Percentiles rank a stretch among this genome's conserved stretches.
These are phyloP conservation scores for Nudaria mundana DNA, from an alignment of 2,888 invertebrate genomes.

Conservation along the genomic window DNA sequence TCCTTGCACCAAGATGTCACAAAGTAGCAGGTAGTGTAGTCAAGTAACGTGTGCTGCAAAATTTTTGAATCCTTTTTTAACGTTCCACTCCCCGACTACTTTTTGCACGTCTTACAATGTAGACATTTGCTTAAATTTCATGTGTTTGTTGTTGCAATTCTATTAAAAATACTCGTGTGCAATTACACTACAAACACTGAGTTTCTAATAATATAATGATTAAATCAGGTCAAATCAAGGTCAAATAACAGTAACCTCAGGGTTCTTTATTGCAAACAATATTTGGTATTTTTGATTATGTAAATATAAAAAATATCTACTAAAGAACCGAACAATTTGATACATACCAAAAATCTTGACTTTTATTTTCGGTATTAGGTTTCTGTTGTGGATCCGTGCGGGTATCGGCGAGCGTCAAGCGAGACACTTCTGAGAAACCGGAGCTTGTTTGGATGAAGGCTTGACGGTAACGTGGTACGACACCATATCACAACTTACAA, in stretches of 20 bases:
- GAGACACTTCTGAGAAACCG: slow-evolving; percentile 76
- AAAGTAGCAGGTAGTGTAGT: slow-evolving; percentile 76
- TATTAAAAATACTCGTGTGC: too few relatives aligned
- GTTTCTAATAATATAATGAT: too few relatives aligned
- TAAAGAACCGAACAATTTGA: too few relatives aligned
- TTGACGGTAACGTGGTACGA: slow-evolving; percentile 60
- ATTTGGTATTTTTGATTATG: too few relatives aligned
- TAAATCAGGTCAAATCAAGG: too few relatives aligned
- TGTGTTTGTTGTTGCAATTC: slow-evolving; percentile 13
- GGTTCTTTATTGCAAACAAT: too few relatives aligned
- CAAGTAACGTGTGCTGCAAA: slow-evolving; percentile 62
- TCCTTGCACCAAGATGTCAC: slow-evolving; percentile 74
- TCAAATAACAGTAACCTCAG: slow-evolving; percentile 9
- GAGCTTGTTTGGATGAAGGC: slow-evolving; percentile 43
- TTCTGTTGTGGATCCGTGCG: slow-evolving; percentile 38
- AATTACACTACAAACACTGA: too few relatives aligned
- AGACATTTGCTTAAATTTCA: slow-evolving; percentile 53
- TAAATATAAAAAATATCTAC: too few relatives aligned
- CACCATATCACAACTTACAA: slow-evolving; percentile 74
- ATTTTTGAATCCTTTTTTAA: slow-evolving; percentile 68
- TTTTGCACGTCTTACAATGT: slow-evolving; percentile 53
- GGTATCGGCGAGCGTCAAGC: slow-evolving; percentile 63
- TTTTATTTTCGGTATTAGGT: slow-evolving; percentile 25
- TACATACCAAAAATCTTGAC: too few relatives aligned
- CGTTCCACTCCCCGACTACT: slow-evolving; percentile 48